Evolutionary conservation across 2,113 vertebrate species (phyloP).

Genomic region (Gallinago undulata): DNA sequence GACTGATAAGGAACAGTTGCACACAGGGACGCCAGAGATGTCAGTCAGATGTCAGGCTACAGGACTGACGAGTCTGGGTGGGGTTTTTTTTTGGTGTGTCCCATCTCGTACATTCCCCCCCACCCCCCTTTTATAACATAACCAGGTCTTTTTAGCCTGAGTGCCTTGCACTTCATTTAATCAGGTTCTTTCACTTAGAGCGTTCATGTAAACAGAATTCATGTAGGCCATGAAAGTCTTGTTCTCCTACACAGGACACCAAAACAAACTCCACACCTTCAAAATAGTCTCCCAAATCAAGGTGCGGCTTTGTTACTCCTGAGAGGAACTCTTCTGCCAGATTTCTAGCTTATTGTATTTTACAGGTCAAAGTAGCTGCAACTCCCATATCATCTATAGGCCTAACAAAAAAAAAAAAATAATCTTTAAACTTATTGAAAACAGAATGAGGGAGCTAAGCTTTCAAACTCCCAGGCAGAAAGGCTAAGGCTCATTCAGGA

Average conservation of each 20-base stretch:
- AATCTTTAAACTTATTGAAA: not conserved
- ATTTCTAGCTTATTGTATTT: not conserved
- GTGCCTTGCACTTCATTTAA: not conserved
- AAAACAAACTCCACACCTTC: not conserved
- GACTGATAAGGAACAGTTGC: not conserved
- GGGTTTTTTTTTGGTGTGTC: not conserved
- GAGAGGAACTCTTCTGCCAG: not conserved
- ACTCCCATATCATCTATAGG: not conserved
- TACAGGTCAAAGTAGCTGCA: not conserved
- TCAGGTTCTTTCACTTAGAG: not conserved
- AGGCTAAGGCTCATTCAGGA: not conserved
- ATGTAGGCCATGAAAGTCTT: not conserved
- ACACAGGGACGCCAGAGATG: not conserved
- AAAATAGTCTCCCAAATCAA: not conserved
- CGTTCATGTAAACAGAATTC: not conserved
- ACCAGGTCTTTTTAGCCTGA: not conserved
- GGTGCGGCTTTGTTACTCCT: not conserved
- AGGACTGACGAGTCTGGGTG: rapidly evolving
- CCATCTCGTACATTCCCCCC: too few species aligned
- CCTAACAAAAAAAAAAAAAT: not conserved
- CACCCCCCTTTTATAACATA: not conserved
- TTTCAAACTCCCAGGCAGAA: not conserved
- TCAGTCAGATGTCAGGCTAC: not conserved
- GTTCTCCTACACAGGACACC: not conserved
- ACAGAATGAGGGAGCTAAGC: not conserved